phyloP scores from a whole-genome alignment of 35 echinoderm and acorn worm genomes.

The Heliocidaris erythrogramma region DNA sequence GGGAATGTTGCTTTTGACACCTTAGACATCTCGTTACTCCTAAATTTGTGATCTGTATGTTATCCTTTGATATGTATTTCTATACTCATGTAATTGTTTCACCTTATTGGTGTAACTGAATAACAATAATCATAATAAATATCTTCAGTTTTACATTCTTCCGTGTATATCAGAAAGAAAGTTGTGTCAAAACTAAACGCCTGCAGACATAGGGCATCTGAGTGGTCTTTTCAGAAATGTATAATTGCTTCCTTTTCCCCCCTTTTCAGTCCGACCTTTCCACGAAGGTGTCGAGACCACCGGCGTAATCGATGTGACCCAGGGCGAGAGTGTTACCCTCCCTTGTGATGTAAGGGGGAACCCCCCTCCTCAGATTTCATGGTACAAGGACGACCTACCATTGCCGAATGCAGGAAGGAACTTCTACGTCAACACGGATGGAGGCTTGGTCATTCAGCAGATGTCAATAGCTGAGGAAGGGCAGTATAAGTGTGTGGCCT shows the following conservation, averaged over 20 bases:
- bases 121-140: too few species aligned
- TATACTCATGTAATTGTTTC: too few species aligned
- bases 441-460: constrained; percentile 62
- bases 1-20: too few species aligned
- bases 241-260: background rate
- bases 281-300: constrained; percentile 48
- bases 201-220: too few species aligned
- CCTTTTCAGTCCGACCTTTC: constrained; percentile 63
- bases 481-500: constrained; percentile 74
- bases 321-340: constrained; percentile 57
- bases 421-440: constrained; percentile 57
- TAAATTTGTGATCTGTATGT: too few species aligned
- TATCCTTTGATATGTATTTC: too few species aligned
- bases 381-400: constrained; percentile 65
- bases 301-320: constrained; percentile 59
- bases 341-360: constrained; percentile 67
- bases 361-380: constrained; percentile 71
- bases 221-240: background rate
- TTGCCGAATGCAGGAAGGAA: constrained; percentile 52
- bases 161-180: too few species aligned
- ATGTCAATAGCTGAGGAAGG: constrained; percentile 58
- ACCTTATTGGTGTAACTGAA: too few species aligned
- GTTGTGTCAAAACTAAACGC: too few species aligned
- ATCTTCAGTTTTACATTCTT: too few species aligned
- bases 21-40: too few species aligned